phyloP scores from a whole-genome alignment of 2,797 vertebrate genomes.

The Halcyon chelicuti region DNA sequence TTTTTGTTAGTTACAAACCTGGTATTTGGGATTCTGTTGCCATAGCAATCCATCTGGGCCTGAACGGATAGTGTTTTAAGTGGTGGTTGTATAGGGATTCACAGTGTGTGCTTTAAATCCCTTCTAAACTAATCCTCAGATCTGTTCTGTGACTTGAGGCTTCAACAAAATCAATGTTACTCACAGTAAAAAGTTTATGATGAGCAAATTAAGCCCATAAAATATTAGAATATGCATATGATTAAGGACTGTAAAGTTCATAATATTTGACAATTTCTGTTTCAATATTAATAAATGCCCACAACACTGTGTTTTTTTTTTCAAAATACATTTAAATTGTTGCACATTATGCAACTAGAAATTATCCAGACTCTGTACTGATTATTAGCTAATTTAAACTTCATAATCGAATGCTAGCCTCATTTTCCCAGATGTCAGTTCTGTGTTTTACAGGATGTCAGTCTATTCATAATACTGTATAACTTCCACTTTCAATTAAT shows the following conservation, averaged over 20 bases:
- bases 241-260: conserved; percentile 28
- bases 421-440: conserved; percentile 27
- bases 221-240: conserved; percentile 23
- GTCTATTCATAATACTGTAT: conserved; percentile 1
- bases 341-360: conserved; percentile 41
- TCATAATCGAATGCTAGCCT: conserved; percentile 26
- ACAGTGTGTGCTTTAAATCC: conserved; percentile 67
- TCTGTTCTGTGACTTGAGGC: conserved; percentile 46
- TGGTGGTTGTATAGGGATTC: conserved; percentile 57
- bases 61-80: conserved; percentile 65
- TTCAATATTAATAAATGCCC: conserved; percentile 50
- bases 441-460: conserved; percentile 1
- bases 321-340: conserved; percentile 23
- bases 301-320: not conserved
- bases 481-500: conserved; percentile 32
- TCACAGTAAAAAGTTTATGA: conserved; percentile 53
- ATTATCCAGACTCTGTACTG: conserved; percentile 32
- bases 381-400: conserved; percentile 59
- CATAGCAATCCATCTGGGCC: conserved; percentile 68
- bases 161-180: conserved; percentile 57
- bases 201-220: conserved; percentile 44
- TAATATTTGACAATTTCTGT: conserved; percentile 14
- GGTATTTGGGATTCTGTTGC: conserved; percentile 67
- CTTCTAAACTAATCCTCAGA: conserved; percentile 72
- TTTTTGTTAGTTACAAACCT: conserved; percentile 73